Percentiles rank a stretch among this genome's conserved stretches.
Conservation (phyloP, 2,888 invertebrate genomes). For the Meandrusa payeni region DNA sequence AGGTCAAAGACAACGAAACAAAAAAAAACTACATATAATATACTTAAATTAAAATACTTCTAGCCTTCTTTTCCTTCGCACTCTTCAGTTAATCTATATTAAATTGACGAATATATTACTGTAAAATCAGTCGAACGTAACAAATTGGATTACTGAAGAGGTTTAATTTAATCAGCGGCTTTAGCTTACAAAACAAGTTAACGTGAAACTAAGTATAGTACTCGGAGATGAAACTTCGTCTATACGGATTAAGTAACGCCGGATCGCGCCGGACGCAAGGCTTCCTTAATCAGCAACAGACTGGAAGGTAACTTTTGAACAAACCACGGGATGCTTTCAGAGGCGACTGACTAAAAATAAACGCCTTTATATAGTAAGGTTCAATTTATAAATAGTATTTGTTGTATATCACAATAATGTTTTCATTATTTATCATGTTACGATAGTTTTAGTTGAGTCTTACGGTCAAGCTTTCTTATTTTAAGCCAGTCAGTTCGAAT, state of each 20-base stretch:
- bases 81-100: too few species aligned
- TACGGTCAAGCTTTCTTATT: too few species aligned
- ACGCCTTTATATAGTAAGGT: background rate
- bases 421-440: too few species aligned
- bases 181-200: background rate
- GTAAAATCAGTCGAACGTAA: background rate
- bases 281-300: constrained; percentile 3
- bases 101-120: too few species aligned
- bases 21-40: too few species aligned
- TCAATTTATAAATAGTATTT: background rate
- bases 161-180: constrained; percentile 1
- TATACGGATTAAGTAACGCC: constrained; percentile 8
- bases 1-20: too few species aligned
- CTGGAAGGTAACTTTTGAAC: constrained; percentile 15
- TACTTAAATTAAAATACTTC: too few species aligned
- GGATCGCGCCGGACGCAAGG: constrained; percentile 2
- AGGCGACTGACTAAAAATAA: background rate
- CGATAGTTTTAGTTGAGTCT: too few species aligned
- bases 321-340: constrained; percentile 8
- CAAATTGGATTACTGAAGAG: background rate
- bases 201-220: constrained; percentile 1
- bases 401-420: too few species aligned
- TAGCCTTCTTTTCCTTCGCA: too few species aligned
- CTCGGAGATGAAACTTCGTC: constrained; percentile 7
- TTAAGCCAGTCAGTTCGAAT: too few species aligned